Percentiles rank a stretch among this genome's conserved stretches.
phyloP scores from a whole-genome alignment of 1,140 invertebrate genomes.

The Papilio aristodemus region DNA sequence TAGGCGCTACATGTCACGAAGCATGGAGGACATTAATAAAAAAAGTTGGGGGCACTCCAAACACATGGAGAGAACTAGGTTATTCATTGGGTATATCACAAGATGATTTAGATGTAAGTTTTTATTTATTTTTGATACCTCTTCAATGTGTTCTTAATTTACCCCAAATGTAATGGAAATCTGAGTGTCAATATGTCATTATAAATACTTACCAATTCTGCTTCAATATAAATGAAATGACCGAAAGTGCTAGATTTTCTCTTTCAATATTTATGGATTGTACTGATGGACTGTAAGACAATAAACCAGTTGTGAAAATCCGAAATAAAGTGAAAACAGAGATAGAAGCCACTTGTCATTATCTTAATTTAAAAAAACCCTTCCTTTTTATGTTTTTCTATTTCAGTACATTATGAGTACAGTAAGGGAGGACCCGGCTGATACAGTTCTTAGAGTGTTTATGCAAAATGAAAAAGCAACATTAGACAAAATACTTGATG shows the following conservation, averaged over 20 bases:
- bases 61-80: constrained; percentile 68
- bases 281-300: too few relatives aligned
- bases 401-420: constrained; percentile 76
- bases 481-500: constrained; percentile 72
- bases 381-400: not conserved
- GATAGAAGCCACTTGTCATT: too few relatives aligned
- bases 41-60: constrained; percentile 60
- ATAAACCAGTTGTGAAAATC: too few relatives aligned
- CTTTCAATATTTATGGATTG: too few relatives aligned
- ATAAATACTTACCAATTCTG: too few relatives aligned
- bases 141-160: too few relatives aligned
- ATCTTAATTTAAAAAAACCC: not conserved
- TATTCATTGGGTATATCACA: constrained; percentile 54
- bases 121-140: not conserved
- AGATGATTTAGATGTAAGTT: constrained; percentile 71
- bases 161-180: too few relatives aligned
- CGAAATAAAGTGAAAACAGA: too few relatives aligned
- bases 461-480: constrained; percentile 75
- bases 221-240: too few relatives aligned
- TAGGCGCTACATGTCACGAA: constrained; percentile 63
- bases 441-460: constrained; percentile 71
- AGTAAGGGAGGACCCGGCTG: constrained; percentile 69
- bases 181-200: too few relatives aligned
- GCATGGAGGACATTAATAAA: constrained; percentile 66
- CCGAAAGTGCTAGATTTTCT: too few relatives aligned